Evolutionary conservation across 2,888 invertebrate genomes (phyloP).

Genomic region (Melieria crassipennis): DNA sequence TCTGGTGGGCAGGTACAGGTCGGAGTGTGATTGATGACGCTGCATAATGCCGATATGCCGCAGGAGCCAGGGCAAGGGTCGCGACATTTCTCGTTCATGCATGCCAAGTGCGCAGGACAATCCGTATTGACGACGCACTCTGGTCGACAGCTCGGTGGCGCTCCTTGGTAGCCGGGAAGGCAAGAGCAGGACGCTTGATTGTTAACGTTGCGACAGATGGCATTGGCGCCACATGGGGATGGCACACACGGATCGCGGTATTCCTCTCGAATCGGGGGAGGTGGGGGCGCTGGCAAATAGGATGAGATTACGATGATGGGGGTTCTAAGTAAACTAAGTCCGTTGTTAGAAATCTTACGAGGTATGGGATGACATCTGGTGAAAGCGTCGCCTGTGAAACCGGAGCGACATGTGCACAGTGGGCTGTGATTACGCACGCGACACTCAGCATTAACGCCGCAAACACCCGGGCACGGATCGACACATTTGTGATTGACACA

Average conservation of each 20-base stretch:
- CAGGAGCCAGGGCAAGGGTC: slow-evolving; percentile 79
- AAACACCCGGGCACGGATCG: slow-evolving; percentile 79
- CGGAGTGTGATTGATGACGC: slow-evolving; percentile 72
- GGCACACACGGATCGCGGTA: slow-evolving; percentile 72
- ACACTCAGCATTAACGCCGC: slow-evolving; percentile 75
- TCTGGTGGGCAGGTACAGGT: slow-evolving; percentile 72
- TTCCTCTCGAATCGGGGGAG: slow-evolving; percentile 47
- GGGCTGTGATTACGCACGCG: slow-evolving; percentile 73
- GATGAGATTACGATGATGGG: not conserved
- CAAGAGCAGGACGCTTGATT: slow-evolving; percentile 73
- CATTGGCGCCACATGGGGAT: slow-evolving; percentile 75
- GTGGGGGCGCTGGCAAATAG: slow-evolving; percentile 37
- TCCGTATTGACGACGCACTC: slow-evolving; percentile 76
- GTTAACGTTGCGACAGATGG: slow-evolving; percentile 69
- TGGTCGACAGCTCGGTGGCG: slow-evolving; percentile 75
- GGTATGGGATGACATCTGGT: slow-evolving; percentile 67
- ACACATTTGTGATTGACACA: slow-evolving; percentile 74
- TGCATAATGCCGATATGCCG: slow-evolving; percentile 70
- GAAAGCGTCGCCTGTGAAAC: slow-evolving; percentile 77
- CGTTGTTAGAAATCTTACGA: slow-evolving; percentile 62
- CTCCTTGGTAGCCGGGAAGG: slow-evolving; percentile 70
- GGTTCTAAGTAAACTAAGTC: too few species aligned
- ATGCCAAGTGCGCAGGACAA: slow-evolving; percentile 73
- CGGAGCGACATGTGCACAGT: slow-evolving; percentile 74
- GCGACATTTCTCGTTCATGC: slow-evolving; percentile 73